Conservation (phyloP, 2,888 invertebrate genomes). For the Clepsis dumicolana region DNA sequence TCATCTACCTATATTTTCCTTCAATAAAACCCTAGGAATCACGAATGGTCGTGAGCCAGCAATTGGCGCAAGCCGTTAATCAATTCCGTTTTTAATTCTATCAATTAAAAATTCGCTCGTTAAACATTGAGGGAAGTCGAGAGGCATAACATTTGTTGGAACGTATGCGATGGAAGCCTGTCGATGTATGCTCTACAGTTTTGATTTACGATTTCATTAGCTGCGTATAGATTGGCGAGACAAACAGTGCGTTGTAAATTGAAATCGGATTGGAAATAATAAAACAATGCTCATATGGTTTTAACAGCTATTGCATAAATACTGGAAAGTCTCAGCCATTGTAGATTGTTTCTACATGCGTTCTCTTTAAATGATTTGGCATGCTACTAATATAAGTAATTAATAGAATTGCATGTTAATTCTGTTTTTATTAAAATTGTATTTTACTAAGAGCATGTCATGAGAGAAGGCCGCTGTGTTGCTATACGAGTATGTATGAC, state of each 20-base stretch:
- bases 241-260: slow-evolving; percentile 31
- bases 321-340: background rate
- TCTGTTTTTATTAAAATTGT: too few species aligned
- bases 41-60: slow-evolving; percentile 1
- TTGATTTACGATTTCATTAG: slow-evolving; percentile 45
- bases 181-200: slow-evolving; percentile 41
- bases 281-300: background rate
- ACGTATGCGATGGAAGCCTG: slow-evolving; percentile 38
- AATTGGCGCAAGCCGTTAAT: slow-evolving; percentile 56
- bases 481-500: too few species aligned
- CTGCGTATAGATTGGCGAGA: slow-evolving; percentile 35
- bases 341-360: background rate
- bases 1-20: slow-evolving; percentile 18
- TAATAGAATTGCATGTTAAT: too few species aligned
- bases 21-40: slow-evolving; percentile 28
- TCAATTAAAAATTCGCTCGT: slow-evolving; percentile 71
- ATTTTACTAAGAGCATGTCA: too few species aligned
- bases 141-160: slow-evolving; percentile 55
- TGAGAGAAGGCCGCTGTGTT: too few species aligned
- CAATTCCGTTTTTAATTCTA: slow-evolving; percentile 68
- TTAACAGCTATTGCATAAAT: background rate
- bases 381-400: too few species aligned
- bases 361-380: background rate
- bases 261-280: slow-evolving; percentile 22
- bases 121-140: slow-evolving; percentile 62